Evolutionary conservation across 1,140 invertebrate genomes (phyloP), one percentile per base, ranked within the genome.

Genomic region (Episyrphus balteatus): DNA sequence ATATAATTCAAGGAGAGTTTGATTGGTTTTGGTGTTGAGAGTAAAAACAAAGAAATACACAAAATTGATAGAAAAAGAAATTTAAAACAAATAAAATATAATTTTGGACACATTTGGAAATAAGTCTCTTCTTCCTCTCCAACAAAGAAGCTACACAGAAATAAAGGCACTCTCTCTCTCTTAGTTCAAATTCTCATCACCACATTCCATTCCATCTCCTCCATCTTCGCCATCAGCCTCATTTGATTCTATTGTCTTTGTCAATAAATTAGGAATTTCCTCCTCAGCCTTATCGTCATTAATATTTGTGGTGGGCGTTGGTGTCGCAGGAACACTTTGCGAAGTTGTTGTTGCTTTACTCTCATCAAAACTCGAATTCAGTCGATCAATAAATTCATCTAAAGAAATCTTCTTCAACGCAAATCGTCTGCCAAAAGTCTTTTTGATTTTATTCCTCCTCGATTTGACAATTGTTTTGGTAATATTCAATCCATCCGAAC

Each of bases 401-500:
- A 66, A 58, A 30, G 55, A 52, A 33, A 66, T 65, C 45, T 63
- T 66, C 19, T 65, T 66, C 2, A 31, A 30, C 0, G 49, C 51
- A 17, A 55, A 54, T 2, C 59, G 49, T 34, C 36, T n/a, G 30
- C 62, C 62, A 31, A 66, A 66, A 0, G 54, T 57, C 37, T 66
- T 66, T 47, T 66, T 66, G 0, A 66, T 63, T 53, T 65, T 66
- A 17, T 55, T 54, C 9, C 62, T 55, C 0, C 62, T 52, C 12
- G 60, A 59, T 47, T 65, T 66, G 11, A 58, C 43, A 19, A 63
- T 46, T 11, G 55, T 48, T 36, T 66, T 66, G 39, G 58, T 66
- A 17, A 55, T 59, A 40, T 57, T 60, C 3, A 65, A 51, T n/a
- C 62, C 62, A 50, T 66, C 62, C 37, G 51, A 58, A 21, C 59